Percentiles rank a stretch among this genome's conserved stretches.
Conservation (phyloP, 2,113 vertebrate genomes). For the Pandion haliaetus region DNA sequence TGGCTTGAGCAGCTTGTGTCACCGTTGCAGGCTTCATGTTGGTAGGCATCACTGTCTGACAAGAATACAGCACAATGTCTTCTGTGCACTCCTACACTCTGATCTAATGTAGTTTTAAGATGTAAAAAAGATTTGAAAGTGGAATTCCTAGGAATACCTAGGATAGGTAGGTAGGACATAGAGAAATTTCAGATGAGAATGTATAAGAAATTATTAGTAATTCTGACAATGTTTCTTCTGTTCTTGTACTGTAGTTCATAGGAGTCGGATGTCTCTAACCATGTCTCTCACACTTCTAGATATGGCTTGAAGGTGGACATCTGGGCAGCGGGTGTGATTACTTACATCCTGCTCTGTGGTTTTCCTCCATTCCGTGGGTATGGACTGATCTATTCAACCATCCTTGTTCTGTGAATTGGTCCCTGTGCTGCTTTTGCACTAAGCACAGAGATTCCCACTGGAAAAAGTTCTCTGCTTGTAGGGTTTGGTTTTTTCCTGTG, state of each 20-base stretch:
- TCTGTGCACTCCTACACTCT: background rate
- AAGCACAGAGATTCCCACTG: background rate
- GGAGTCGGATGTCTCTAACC: conserved; percentile 10
- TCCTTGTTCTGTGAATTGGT: background rate
- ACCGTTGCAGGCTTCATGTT: background rate
- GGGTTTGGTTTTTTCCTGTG: background rate
- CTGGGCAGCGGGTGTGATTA: conserved; percentile 97
- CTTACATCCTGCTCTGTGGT: conserved; percentile 95
- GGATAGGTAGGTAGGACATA: background rate
- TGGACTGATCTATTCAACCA: conserved; percentile 54
- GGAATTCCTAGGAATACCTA: too few relatives aligned
- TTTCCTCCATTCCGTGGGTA: conserved; percentile 97
- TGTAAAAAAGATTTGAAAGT: background rate
- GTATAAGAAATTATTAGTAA: background rate
- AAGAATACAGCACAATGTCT: background rate
- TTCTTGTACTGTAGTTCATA: background rate
- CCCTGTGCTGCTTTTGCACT: background rate
- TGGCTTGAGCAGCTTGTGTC: background rate
- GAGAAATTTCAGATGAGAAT: background rate
- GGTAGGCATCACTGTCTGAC: background rate
- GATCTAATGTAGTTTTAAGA: background rate
- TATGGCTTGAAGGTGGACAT: conserved; percentile 98
- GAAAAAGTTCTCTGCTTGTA: background rate
- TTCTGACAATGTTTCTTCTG: background rate
- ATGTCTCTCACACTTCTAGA: conserved; percentile 70